These are phyloP conservation scores for Ischnura elegans DNA, from an alignment of 2,888 invertebrate genomes.

Conservation along the genomic window DNA sequence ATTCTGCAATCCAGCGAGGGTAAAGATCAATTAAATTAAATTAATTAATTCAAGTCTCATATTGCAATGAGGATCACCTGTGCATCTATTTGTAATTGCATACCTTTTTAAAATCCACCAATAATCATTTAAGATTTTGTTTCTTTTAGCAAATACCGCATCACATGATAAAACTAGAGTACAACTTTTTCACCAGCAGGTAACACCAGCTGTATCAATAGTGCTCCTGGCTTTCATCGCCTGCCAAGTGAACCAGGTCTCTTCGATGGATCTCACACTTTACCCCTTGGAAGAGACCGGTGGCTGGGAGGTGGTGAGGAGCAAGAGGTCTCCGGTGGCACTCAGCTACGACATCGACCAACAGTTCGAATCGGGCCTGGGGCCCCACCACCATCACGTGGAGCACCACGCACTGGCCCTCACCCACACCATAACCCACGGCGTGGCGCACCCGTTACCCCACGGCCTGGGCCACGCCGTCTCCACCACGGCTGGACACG, in stretches of 20 bases:
- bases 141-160: too few relatives aligned
- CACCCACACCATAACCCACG: constrained; percentile 59
- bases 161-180: not conserved
- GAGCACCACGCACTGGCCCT: constrained; percentile 45
- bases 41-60: too few relatives aligned
- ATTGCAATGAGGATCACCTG: too few relatives aligned
- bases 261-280: not conserved
- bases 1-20: too few relatives aligned
- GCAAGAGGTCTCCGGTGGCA: constrained; percentile 8
- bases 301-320: not conserved
- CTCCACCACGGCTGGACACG: constrained; percentile 59
- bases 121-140: too few relatives aligned
- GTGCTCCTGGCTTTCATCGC: constrained; percentile 13
- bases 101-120: too few relatives aligned
- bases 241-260: constrained; percentile 17
- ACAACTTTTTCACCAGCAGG: not conserved
- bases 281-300: not conserved
- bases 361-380: constrained; percentile 53
- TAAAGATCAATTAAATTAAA: too few relatives aligned
- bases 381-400: constrained; percentile 39
- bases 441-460: constrained; percentile 13
- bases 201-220: constrained; percentile 22
- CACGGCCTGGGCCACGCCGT: constrained; percentile 53
- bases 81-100: too few relatives aligned
- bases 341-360: constrained; percentile 61